Conservation (phyloP, 2,797 vertebrate species). For the Coreius guichenoti region DNA sequence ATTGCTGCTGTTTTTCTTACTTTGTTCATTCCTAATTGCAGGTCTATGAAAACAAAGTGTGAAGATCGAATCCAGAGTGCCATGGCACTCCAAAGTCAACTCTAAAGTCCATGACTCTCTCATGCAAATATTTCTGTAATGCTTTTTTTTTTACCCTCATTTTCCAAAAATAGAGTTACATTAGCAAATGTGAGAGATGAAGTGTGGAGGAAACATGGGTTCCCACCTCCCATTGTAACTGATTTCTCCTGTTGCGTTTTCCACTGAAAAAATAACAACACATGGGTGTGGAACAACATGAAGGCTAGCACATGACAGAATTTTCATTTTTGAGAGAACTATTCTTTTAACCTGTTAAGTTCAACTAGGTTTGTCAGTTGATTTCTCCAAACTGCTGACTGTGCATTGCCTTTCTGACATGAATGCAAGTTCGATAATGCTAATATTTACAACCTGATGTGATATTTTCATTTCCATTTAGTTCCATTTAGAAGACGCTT, state of each 20-base stretch:
- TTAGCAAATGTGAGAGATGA: constrained; percentile 59
- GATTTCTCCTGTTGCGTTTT: constrained; percentile 2
- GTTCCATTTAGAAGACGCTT: neutral
- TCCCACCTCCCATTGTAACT: constrained; percentile 56
- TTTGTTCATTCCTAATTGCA: constrained; percentile 64
- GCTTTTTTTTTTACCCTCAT: constrained; percentile 51
- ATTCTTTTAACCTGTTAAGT: neutral
- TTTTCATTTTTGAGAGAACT: neutral
- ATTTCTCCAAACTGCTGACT: neutral
- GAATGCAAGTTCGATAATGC: neutral
- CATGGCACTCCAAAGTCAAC: constrained; percentile 64
- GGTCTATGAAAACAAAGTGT: constrained; percentile 65
- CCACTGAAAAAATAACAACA: constrained; percentile 6
- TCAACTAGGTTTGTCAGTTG: neutral
- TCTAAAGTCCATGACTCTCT: constrained; percentile 48
- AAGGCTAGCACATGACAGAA: neutral
- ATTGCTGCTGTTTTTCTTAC: constrained; percentile 57
- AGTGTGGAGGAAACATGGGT: constrained; percentile 60
- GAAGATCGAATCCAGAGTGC: constrained; percentile 63
- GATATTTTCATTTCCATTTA: neutral
- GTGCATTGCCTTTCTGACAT: neutral
- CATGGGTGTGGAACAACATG: constrained; percentile 15
- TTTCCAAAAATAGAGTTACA: constrained; percentile 67
- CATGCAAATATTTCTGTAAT: constrained; percentile 59
- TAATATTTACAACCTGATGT: constrained; percentile 6